Conservation (phyloP, 2,797 vertebrate species). For the Euthynnus affinis region DNA sequence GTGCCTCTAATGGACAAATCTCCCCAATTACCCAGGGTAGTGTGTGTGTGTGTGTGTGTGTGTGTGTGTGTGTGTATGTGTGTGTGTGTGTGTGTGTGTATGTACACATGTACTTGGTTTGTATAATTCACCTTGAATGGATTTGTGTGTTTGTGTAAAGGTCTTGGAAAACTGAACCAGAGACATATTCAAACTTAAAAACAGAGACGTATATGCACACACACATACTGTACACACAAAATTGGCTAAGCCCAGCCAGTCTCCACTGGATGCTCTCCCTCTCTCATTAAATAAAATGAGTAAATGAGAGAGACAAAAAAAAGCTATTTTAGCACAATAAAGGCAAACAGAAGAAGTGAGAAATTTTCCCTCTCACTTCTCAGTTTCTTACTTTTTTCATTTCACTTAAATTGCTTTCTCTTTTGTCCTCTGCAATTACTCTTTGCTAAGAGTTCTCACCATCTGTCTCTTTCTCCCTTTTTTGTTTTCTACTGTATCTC, state of each 20-base stretch:
- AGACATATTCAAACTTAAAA: not conserved
- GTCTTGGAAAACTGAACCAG: not conserved
- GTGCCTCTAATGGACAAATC: constrained; percentile 52
- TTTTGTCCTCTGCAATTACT: constrained; percentile 17
- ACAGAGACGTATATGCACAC: not conserved
- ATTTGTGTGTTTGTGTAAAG: constrained; percentile 13
- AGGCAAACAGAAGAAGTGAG: not conserved
- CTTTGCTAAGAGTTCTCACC: not conserved
- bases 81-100: not conserved
- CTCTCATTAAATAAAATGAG: not conserved
- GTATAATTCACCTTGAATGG: constrained; percentile 24
- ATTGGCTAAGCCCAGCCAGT: not conserved
- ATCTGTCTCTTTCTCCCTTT: not conserved
- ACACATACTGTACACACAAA: too few species aligned
- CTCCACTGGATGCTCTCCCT: not conserved
- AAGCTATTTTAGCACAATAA: not conserved
- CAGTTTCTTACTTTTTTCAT: not conserved
- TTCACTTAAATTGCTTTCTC: constrained; percentile 1
- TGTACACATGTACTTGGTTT: not conserved
- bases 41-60: not conserved
- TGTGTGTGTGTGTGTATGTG: not conserved
- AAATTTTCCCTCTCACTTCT: not conserved
- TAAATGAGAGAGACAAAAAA: not conserved
- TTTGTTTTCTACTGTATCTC: not conserved
- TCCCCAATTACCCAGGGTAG: constrained; percentile 39